phyloP scores from a whole-genome alignment of 2,113 vertebrate genomes.

The Dromas ardeola region DNA sequence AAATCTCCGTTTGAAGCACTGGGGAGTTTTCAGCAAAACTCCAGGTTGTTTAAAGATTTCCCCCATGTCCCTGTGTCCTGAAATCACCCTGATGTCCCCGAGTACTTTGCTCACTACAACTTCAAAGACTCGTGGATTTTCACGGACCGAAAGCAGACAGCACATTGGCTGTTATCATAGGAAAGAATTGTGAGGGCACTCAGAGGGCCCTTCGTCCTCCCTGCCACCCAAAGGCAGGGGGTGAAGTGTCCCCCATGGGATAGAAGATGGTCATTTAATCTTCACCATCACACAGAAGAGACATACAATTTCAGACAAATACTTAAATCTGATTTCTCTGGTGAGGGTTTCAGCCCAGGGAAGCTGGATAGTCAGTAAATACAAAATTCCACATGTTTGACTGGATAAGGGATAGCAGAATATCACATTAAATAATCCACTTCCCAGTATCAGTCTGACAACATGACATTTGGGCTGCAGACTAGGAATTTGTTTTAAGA shows the following conservation, averaged over 20 bases:
- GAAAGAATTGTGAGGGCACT: not conserved
- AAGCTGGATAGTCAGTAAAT: not conserved
- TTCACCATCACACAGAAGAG: not conserved
- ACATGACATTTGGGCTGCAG: not conserved
- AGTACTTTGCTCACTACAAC: not conserved
- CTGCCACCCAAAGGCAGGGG: not conserved
- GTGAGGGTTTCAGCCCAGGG: not conserved
- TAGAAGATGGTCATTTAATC: not conserved
- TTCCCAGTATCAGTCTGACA: not conserved
- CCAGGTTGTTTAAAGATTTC: not conserved
- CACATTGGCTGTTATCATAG: fast-evolving
- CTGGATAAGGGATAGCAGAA: not conserved
- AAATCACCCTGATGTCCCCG: not conserved
- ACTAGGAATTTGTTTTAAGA: not conserved
- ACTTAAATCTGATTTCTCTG: not conserved
- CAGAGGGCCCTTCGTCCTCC: not conserved
- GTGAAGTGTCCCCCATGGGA: fast-evolving
- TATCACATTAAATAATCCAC: not conserved
- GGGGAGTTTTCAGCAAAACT: not conserved
- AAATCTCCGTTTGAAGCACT: not conserved
- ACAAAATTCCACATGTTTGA: not conserved
- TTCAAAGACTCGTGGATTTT: not conserved
- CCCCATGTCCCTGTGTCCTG: not conserved
- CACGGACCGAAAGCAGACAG: not conserved
- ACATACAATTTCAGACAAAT: not conserved